Conservation (phyloP, 2,888 invertebrate species). For the Margaritifera margaritifera region DNA sequence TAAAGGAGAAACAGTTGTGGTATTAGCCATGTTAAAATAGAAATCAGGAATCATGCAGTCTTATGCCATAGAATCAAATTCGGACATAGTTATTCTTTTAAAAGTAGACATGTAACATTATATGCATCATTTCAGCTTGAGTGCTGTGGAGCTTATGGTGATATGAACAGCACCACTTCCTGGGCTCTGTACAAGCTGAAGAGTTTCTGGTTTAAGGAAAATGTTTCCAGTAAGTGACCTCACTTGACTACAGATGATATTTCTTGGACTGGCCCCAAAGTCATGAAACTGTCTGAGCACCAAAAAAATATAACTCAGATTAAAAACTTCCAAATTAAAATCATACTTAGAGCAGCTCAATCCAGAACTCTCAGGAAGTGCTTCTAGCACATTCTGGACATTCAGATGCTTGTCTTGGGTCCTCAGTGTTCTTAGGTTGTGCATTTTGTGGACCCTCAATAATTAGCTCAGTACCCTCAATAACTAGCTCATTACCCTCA, state of each 20-base stretch:
- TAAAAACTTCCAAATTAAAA: too few relatives aligned
- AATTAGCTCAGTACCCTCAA: too few relatives aligned
- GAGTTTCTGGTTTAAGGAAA: slow-evolving; percentile 50
- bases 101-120: background rate
- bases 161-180: slow-evolving; percentile 47
- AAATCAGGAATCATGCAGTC: too few relatives aligned
- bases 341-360: background rate
- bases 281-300: background rate
- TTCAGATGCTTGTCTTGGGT: too few relatives aligned
- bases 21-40: too few relatives aligned
- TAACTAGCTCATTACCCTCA: too few relatives aligned
- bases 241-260: background rate
- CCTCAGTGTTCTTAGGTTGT: too few relatives aligned
- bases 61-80: background rate
- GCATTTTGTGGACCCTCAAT: too few relatives aligned
- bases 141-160: slow-evolving; percentile 61
- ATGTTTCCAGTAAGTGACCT: slow-evolving; percentile 33
- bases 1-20: too few relatives aligned
- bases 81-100: background rate
- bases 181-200: slow-evolving; percentile 53
- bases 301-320: too few relatives aligned
- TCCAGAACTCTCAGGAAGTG: background rate
- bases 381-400: too few relatives aligned
- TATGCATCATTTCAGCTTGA: slow-evolving; percentile 43
- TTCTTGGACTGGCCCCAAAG: background rate